Percentiles rank a stretch among this genome's conserved stretches.
These are phyloP conservation scores for Neotoxoptera formosana DNA, from an alignment of 1,140 invertebrate species.

Conservation along the genomic window DNA sequence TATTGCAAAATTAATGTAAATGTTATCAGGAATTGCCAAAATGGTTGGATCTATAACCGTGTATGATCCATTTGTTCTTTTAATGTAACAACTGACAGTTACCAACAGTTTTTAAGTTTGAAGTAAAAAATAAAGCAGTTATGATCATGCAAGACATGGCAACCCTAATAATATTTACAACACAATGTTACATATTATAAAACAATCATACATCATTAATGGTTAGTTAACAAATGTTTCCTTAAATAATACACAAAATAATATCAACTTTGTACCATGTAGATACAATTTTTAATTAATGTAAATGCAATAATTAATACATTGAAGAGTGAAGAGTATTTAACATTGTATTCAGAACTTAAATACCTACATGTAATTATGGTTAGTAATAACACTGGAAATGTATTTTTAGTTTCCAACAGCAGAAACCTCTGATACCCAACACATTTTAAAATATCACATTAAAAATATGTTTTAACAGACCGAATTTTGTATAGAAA, in stretches of 20 bases:
- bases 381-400: background rate
- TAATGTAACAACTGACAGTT: background rate
- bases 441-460: background rate
- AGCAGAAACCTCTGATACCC: background rate
- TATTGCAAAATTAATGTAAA: background rate
- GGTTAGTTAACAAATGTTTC: background rate
- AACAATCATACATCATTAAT: background rate
- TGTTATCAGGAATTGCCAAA: background rate
- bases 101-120: background rate
- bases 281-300: background rate
- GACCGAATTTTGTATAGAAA: background rate
- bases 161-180: background rate
- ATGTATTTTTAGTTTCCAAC: background rate
- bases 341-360: background rate
- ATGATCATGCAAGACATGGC: background rate
- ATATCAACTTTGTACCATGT: background rate
- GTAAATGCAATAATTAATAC: slow-evolving; percentile 12
- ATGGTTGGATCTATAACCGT: background rate
- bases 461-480: background rate
- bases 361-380: background rate
- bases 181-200: background rate
- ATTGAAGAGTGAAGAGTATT: background rate
- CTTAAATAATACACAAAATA: background rate
- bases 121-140: background rate
- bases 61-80: background rate